A percentile compares a stretch with the other conserved stretches of the same genome.
These are phyloP conservation scores for Clistopyga incitator DNA, from an alignment of 2,888 invertebrate species.

Conservation along the genomic window DNA sequence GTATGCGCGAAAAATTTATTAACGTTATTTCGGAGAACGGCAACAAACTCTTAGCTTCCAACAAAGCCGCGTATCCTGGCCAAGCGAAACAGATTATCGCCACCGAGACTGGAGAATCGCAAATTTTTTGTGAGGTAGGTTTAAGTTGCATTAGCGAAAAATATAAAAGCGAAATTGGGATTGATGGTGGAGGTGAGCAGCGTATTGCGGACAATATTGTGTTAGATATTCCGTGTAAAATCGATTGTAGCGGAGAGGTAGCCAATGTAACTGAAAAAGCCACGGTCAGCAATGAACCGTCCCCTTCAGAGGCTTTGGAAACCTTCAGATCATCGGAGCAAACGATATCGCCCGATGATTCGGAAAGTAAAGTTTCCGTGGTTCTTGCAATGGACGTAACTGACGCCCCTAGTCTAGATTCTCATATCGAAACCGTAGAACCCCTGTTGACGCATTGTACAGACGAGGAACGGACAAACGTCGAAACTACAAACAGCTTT, in stretches of 20 bases:
- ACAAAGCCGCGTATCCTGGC: slow-evolving; percentile 87
- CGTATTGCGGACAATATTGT: slow-evolving; percentile 38
- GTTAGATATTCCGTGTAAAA: slow-evolving; percentile 11
- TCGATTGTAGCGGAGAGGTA: slow-evolving; percentile 34
- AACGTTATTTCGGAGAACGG: slow-evolving; percentile 78
- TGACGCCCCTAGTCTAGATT: slow-evolving; percentile 25
- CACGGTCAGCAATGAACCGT: not conserved
- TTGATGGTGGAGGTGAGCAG: slow-evolving; percentile 54
- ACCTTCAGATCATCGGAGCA: slow-evolving; percentile 28
- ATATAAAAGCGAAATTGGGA: slow-evolving; percentile 48
- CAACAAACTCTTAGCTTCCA: slow-evolving; percentile 76
- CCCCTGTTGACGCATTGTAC: not conserved
- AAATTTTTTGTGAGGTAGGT: slow-evolving; percentile 81
- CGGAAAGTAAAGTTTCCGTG: slow-evolving; percentile 56
- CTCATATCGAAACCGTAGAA: slow-evolving; percentile 3
- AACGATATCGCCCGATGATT: slow-evolving; percentile 56
- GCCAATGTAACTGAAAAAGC: slow-evolving; percentile 26
- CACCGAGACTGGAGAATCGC: slow-evolving; percentile 78
- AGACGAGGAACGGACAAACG: not conserved
- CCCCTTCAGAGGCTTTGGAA: slow-evolving; percentile 25
- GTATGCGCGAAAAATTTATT: slow-evolving; percentile 79
- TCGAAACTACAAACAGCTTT: not conserved
- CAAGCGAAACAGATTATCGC: slow-evolving; percentile 90
- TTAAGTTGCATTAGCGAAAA: slow-evolving; percentile 72
- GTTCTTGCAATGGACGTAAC: slow-evolving; percentile 53